phyloP scores from a whole-genome alignment of 2,888 invertebrate species.

The Habrosyne pyritoides region DNA sequence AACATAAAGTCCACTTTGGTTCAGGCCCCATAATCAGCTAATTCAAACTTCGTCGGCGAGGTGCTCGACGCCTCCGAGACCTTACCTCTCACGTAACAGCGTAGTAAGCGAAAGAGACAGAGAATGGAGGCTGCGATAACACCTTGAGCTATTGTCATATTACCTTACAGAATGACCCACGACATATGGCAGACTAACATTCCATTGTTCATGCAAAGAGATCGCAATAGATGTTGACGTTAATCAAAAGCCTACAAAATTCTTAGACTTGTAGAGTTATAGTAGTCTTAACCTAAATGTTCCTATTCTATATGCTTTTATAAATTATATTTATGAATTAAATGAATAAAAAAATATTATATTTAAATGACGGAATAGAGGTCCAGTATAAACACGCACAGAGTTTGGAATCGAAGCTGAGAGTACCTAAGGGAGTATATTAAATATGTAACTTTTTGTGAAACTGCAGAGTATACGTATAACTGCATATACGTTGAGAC shows the following conservation, averaged over 20 bases:
- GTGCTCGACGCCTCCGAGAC: no score
- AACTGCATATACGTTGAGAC: no score
- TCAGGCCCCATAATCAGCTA: no score
- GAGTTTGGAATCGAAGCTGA: conserved; percentile 4
- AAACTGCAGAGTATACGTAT: no score
- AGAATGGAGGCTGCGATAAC: no score
- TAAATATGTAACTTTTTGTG: not conserved
- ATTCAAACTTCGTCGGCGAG: no score
- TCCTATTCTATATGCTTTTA: not conserved
- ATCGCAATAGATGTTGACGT: not conserved
- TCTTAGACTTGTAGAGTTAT: not conserved
- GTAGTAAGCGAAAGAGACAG: no score
- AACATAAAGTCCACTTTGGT: not conserved
- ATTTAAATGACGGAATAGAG: conserved; percentile 25
- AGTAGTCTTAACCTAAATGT: not conserved
- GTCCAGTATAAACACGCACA: conserved; percentile 66
- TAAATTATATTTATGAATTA: not conserved
- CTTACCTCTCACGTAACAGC: no score
- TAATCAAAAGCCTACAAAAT: not conserved
- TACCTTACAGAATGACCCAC: no score
- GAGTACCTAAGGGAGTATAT: not conserved
- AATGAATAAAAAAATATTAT: not conserved
- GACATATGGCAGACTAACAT: no score
- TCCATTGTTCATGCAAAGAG: not conserved
- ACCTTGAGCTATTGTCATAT: no score